Evolutionary conservation across 2,113 vertebrate genomes (phyloP).

Genomic region (Cynopterus brachyotis): DNA sequence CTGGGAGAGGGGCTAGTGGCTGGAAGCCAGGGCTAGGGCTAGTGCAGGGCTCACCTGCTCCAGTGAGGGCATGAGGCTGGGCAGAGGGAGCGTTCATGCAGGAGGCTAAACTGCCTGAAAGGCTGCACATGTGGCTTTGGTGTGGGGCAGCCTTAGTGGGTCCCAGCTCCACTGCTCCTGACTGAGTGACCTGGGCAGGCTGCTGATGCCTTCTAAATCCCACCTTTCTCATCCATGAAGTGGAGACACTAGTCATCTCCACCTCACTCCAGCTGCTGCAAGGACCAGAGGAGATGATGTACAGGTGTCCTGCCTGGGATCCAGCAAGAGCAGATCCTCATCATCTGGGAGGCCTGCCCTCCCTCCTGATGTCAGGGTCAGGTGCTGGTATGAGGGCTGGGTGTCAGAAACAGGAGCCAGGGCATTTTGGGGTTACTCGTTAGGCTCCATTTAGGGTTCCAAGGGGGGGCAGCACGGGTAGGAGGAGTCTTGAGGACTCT

Average conservation of each 20-base stretch:
- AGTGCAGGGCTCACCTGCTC: not conserved
- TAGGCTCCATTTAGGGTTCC: not conserved
- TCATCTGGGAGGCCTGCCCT: not conserved
- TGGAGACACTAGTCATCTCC: too few species aligned
- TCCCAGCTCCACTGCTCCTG: not conserved
- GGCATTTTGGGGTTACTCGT: not conserved
- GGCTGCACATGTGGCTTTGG: not conserved
- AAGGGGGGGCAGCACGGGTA: not conserved
- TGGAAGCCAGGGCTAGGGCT: not conserved
- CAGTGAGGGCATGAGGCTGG: accelerated
- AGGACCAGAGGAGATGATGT: not conserved
- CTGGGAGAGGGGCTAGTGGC: not conserved
- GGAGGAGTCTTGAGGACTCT: not conserved
- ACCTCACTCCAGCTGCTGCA: not conserved
- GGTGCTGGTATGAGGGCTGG: not conserved
- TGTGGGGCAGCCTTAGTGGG: not conserved
- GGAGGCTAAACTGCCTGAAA: not conserved
- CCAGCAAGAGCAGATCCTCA: not conserved
- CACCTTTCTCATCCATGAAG: not conserved
- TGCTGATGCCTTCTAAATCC: not conserved
- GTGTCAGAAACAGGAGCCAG: not conserved
- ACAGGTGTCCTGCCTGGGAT: not conserved
- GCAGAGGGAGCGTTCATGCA: not conserved
- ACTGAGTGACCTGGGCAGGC: not conserved
- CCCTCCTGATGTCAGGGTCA: not conserved